Percentiles rank a stretch among this genome's conserved stretches.
phyloP scores from a whole-genome alignment of 2,797 vertebrate genomes.

The Nyctibius grandis region DNA sequence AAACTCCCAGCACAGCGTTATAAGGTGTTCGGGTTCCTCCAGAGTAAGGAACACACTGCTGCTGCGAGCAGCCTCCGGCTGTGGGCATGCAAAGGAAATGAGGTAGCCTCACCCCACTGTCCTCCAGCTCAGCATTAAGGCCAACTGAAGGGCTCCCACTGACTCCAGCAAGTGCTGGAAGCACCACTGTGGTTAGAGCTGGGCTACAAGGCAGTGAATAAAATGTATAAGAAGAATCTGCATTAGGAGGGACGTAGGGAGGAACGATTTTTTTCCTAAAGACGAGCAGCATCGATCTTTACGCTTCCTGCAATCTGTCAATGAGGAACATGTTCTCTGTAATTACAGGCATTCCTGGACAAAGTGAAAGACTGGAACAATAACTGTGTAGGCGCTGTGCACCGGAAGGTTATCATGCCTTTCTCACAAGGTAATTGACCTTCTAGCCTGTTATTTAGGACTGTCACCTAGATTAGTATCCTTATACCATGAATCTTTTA shows the following conservation, averaged over 20 bases:
- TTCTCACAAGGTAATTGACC: slow-evolving; percentile 23
- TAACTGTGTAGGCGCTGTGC: background rate
- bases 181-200: background rate
- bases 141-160: background rate
- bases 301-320: slow-evolving; percentile 25
- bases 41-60: fast-evolving
- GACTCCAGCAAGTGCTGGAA: background rate
- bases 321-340: background rate
- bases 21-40: background rate
- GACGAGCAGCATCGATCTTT: background rate
- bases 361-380: background rate
- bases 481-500: slow-evolving; percentile 1
- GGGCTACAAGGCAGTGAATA: background rate
- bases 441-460: slow-evolving; percentile 14
- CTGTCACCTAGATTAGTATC: background rate
- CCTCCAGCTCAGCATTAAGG: background rate
- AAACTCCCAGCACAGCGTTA: background rate
- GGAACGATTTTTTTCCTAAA: background rate
- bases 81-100: background rate
- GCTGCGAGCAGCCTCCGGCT: background rate
- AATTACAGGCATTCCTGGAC: slow-evolving; percentile 43
- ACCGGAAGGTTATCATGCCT: background rate
- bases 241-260: background rate
- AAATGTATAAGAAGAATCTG: background rate
- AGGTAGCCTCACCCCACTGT: background rate